A percentile compares a stretch with the other conserved stretches of the same genome.
Evolutionary conservation across 1,140 invertebrate species (phyloP).

Genomic region (Gonatopus flavifemur): DNA sequence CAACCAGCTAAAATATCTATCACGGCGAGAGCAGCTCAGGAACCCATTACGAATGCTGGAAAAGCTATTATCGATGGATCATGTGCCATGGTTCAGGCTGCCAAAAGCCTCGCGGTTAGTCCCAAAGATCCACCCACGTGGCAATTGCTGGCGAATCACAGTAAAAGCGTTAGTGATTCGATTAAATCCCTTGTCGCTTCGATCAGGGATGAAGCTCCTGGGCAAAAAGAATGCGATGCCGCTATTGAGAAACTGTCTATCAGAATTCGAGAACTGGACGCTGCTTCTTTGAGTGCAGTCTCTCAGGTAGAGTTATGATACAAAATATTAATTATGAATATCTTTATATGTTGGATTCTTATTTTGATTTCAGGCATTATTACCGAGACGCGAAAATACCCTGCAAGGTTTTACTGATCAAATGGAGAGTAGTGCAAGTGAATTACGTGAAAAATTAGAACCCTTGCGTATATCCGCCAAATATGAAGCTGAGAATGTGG

Average conservation of each 20-base stretch:
- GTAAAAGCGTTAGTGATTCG: slow-evolving; percentile 92
- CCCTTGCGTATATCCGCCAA: slow-evolving; percentile 80
- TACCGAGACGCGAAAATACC: slow-evolving; percentile 73
- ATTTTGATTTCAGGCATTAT: slow-evolving; percentile 80
- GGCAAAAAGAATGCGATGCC: slow-evolving; percentile 88
- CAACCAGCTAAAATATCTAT: slow-evolving; percentile 88
- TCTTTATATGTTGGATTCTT: too few relatives aligned
- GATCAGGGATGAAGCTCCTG: slow-evolving; percentile 93
- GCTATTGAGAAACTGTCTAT: slow-evolving; percentile 78
- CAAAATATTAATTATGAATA: too few relatives aligned
- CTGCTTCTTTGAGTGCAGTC: slow-evolving; percentile 82
- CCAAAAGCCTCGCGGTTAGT: slow-evolving; percentile 85
- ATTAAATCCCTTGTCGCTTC: slow-evolving; percentile 92
- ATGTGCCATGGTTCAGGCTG: slow-evolving; percentile 86
- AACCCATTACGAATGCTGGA: slow-evolving; percentile 85
- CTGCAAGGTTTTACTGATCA: slow-evolving; percentile 82
- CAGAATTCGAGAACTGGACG: slow-evolving; percentile 81
- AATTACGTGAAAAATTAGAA: slow-evolving; percentile 80
- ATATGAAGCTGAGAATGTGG: slow-evolving; percentile 90
- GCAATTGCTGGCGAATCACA: slow-evolving; percentile 90
- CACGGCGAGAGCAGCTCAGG: slow-evolving; percentile 76
- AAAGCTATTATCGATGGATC: slow-evolving; percentile 80
- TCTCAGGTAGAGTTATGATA: too few relatives aligned
- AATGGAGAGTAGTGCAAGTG: slow-evolving; percentile 71
- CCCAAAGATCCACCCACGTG: slow-evolving; percentile 91